phyloP scores from a whole-genome alignment of 2,888 invertebrate species.

The Eristalinus sepulchralis region DNA sequence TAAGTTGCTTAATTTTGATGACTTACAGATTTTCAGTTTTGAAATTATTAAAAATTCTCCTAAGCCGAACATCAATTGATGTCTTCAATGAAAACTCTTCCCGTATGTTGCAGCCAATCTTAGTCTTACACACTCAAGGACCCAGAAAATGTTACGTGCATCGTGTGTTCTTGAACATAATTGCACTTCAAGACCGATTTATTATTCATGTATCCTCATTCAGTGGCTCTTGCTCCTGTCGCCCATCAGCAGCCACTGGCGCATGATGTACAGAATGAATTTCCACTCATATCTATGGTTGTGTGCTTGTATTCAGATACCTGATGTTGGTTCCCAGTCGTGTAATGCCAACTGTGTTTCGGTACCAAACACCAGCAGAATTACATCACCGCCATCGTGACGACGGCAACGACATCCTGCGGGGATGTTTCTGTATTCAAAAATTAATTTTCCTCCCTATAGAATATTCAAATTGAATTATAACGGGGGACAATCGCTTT shows the following conservation, averaged over 20 bases:
- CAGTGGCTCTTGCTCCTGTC: background rate
- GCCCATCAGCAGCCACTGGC: background rate
- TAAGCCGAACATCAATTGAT: too few relatives aligned
- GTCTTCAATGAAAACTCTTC: too few relatives aligned
- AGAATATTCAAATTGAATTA: constrained; percentile 63
- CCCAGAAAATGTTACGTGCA: background rate
- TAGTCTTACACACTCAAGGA: background rate
- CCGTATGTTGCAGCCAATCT: too few relatives aligned
- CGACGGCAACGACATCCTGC: constrained; percentile 25
- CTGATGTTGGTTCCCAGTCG: background rate
- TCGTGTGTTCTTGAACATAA: background rate
- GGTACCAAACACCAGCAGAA: constrained; percentile 11
- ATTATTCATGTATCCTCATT: background rate
- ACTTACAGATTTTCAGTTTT: too few relatives aligned
- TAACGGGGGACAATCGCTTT: constrained; percentile 8
- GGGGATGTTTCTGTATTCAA: constrained; percentile 51
- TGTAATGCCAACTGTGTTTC: constrained; percentile 7
- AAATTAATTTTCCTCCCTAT: constrained; percentile 59
- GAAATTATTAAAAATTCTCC: too few relatives aligned
- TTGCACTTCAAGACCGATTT: background rate
- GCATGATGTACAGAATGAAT: background rate
- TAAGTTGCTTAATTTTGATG: too few relatives aligned
- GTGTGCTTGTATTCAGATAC: background rate
- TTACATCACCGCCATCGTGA: background rate
- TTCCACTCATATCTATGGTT: background rate